Base-by-base conservation (phyloP, 2,888 invertebrate species). In the Abrostola triplasia region DNA sequence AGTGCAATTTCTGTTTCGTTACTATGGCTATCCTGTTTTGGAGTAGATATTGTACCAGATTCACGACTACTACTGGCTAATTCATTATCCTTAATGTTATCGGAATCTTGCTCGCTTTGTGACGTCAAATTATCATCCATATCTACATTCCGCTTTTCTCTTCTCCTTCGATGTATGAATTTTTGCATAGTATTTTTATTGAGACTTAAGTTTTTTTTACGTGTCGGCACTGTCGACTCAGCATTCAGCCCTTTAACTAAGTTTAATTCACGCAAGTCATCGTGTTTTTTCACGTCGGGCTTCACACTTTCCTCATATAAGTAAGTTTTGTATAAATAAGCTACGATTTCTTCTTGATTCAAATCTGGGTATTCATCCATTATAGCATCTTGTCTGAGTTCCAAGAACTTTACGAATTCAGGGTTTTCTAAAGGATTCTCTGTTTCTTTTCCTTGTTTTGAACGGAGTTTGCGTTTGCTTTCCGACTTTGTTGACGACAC, bases 271-370 rank as follows among this genome's bases (percentile, higher is more conserved):
- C 82, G 80, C 6, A 84, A 70, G 52, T 86, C 85, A 24, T 88
- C 84, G 12, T 70, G 76, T 59, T 87, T 90, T 56, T 84, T 86
- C 6, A 82, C 82, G 37, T 90, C 90, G 24, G 87, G 81, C 70
- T 90, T 94, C 59, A 85, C 84, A 58, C 83, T 89, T 53, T 92
- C 89, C 73, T 91, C 89, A 38, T 92, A 93, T 36, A 89, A 74
- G 95, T 95, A 95, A 6, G 92, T 92, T 77, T 95, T 94, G 48
- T 90, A 89, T 48, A 95, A 85, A 81, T 95, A 95, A 8, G 80
- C 81, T 41, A 88, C 85, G 7, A 95, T 88, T 75, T 95, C 94
- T 0, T 89, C 86, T 48, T 90, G 87, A 0, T 89, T 87, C 8
- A 95, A 84, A 49, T 95, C 89, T 0, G 95, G 95, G 81, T 95